Evolutionary conservation across 2,888 invertebrate species (phyloP), one percentile per base, ranked within the genome.

Genomic region (Metopia argyrocephala): DNA sequence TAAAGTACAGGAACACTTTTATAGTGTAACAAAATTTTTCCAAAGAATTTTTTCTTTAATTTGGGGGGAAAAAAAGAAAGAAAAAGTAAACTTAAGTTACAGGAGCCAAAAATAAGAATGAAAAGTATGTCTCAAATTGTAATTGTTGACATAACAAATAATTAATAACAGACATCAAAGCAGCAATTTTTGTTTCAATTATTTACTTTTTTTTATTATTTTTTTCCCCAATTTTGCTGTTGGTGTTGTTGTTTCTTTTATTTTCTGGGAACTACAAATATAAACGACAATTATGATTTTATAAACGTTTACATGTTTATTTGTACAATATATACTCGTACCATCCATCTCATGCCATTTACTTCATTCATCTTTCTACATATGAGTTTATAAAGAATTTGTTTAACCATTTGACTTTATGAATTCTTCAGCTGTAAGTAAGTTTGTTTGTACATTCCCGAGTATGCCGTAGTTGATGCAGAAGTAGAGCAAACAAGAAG

Each of bases 91-190:
- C 12, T 2, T 2, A 38, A 15, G 20, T 12, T 2, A 25, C 25
- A 45, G 21, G 57, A 48, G 46, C 20, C 7, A 31, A 25, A 65
- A 75, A 75, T 75, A 52, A 25, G 61, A 3, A 12, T 31, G 3
- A 1, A 31, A 15, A 38, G 38, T 38, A 38, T 38, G 38, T 12
- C 50, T 52, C 5, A 61, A 76, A 65, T 48, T 59, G 38, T 74
- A 57, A 48, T 70, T 74, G 73, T 79, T 82, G 76, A 79, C 70
- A 76, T 57, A 79, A 76, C 74, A 79, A 74, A 82, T 79, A 79
- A 79, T 75, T 76, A 76, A 69, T 76, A 59, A 31, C n/a, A 75
- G 73, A 76, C 78, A 82, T 76, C 78, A 82, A 71, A 78, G 71
- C 56, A 66, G 38, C 4, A 46, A 52, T 59, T 65, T 38, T 25